A percentile compares a stretch with the other conserved stretches of the same genome.
These are phyloP conservation scores for Ictalurus furcatus DNA, from an alignment of 2,113 vertebrate genomes.

Conservation along the genomic window DNA sequence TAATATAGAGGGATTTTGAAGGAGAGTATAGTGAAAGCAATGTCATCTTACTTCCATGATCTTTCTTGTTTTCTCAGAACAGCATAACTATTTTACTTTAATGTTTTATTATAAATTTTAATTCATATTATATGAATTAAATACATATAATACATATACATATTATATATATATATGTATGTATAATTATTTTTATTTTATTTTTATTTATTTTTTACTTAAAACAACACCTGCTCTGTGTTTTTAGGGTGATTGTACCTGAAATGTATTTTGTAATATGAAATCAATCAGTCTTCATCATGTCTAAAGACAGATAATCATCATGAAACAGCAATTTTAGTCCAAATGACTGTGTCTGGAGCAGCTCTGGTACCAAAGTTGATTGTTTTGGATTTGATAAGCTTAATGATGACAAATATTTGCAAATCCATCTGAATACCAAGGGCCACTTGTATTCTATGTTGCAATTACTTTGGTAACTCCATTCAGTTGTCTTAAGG, in stretches of 20 bases:
- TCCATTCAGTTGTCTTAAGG: not conserved
- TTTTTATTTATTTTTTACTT: not conserved
- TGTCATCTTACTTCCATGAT: not conserved
- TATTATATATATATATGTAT: too few relatives aligned
- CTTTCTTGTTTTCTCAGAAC: not conserved
- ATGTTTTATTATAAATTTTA: not conserved
- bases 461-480: slow-evolving; percentile 17
- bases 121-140: too few relatives aligned
- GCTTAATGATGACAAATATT: slow-evolving; percentile 38
- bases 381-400: slow-evolving; percentile 32
- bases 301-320: not conserved
- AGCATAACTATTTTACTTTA: not conserved
- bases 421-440: slow-evolving; percentile 26
- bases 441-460: not conserved
- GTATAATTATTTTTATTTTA: too few relatives aligned
- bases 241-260: not conserved
- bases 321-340: not conserved
- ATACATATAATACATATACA: too few relatives aligned
- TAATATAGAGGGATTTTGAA: not conserved
- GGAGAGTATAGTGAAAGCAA: not conserved
- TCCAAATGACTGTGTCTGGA: slow-evolving; percentile 37
- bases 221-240: not conserved
- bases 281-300: not conserved
- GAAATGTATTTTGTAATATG: not conserved
- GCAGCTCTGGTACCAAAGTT: slow-evolving; percentile 17